Evolutionary conservation across 2,888 invertebrate genomes (phyloP), one percentile per base, ranked within the genome.

Genomic region (Dolomedes plantarius): DNA sequence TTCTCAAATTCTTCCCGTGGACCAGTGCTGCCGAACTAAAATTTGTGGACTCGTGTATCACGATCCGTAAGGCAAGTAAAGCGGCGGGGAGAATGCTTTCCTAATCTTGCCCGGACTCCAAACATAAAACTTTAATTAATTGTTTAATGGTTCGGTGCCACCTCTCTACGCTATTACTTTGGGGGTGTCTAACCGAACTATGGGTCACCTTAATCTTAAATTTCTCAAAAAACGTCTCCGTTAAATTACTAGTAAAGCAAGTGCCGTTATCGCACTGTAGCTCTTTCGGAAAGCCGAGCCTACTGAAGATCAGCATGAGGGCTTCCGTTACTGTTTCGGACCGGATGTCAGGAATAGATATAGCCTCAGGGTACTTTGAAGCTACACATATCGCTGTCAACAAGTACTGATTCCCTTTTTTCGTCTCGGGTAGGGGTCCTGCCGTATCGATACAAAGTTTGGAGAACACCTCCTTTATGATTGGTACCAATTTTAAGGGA

Each of bases 381-480:
- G 27, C 5, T 64, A 64, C 7, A 64, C 64, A 64, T 2, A 64
- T 13, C 11, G 23, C 13, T 11, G 23, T 19, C 5, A 29, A 1
- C 1, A 64, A 16, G 23, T 64, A 64, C 29, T 23, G 64, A n/a
- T 64, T 64, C 13, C 11, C 2, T 9, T 56, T 56, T 23, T 19
- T 11, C 7, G 36, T 36, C 5, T 7, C 6, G 11, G 76, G 67
- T 23, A 76, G 65, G 6, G 76, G 76, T 9, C 67, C 67, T 46
- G 23, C 13, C 0, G 27, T 29, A 50, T 65, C 76, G 29, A 32
- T 31, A 50, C 68, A 68, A n/a, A 68, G 19, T 29, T 69, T 77
- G 0, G 50, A n/a, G 27, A 77, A 77, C 7, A 77, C n/a, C 77
- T 77, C 77, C 0, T 46, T 11, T 27, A 68, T 77, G 0, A 77